Conservation (phyloP, 2,888 invertebrate genomes). For the Pterostichus niger region DNA sequence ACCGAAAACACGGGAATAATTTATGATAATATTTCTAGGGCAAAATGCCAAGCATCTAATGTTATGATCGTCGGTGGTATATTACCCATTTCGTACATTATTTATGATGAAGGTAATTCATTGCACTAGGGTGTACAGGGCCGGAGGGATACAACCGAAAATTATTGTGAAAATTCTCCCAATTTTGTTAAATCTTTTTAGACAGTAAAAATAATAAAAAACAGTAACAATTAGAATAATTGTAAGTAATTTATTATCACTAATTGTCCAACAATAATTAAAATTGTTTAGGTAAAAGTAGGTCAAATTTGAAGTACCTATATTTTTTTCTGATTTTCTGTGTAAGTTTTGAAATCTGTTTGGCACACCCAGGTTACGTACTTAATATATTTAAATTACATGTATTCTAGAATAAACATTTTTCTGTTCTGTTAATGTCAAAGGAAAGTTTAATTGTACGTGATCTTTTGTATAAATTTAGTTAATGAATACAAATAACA, state of each 20-base stretch:
- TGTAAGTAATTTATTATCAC: too few relatives aligned
- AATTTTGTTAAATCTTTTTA: too few relatives aligned
- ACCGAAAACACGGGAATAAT: not conserved
- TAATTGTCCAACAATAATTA: too few relatives aligned
- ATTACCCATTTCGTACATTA: constrained; percentile 22
- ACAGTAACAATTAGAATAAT: too few relatives aligned
- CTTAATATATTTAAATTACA: constrained; percentile 12
- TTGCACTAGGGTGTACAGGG: not conserved
- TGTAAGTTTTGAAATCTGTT: constrained; percentile 2
- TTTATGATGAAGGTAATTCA: constrained; percentile 13
- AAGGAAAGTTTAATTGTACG: constrained; percentile 16
- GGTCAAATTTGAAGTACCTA: too few relatives aligned
- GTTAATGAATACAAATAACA: constrained; percentile 17
- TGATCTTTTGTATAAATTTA: constrained; percentile 14
- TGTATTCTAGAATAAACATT: constrained; percentile 5
- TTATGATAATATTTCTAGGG: constrained; percentile 22
- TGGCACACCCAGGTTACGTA: not conserved
- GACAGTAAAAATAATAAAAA: too few relatives aligned
- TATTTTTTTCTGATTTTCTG: not conserved
- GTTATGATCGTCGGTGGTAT: constrained; percentile 14
- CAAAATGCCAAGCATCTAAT: not conserved
- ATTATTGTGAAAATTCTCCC: not conserved
- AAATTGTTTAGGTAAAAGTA: too few relatives aligned
- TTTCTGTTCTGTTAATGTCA: constrained; percentile 19
- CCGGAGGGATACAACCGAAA: not conserved